Percentiles rank a stretch among this genome's conserved stretches.
phyloP scores from a whole-genome alignment of 2,113 vertebrate genomes.

The Tenebrosternarchus preto region DNA sequence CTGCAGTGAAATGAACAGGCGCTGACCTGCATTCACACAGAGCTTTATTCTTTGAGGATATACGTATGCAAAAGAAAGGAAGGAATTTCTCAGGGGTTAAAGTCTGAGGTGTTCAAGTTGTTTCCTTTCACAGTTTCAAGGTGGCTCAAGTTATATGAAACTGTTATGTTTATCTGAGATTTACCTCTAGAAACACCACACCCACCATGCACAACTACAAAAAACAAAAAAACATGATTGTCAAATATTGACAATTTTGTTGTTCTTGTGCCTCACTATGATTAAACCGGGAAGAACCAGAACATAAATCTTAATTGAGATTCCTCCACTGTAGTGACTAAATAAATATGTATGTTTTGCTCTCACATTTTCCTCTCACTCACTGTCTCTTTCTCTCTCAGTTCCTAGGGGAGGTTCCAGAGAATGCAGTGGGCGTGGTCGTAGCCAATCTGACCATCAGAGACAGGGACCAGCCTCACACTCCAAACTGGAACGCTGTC shows the following conservation, averaged over 20 bases:
- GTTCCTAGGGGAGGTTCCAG: conserved; percentile 91
- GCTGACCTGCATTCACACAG: neutral
- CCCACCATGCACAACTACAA: too few species aligned
- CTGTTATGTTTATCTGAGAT: too few species aligned
- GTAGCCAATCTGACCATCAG: conserved; percentile 93
- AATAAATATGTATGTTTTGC: neutral
- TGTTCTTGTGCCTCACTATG: neutral
- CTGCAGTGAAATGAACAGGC: neutral
- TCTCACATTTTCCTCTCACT: neutral
- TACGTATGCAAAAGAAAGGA: neutral
- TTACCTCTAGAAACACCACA: too few species aligned
- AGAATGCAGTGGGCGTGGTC: conserved; percentile 89
- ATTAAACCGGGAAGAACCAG: too few species aligned
- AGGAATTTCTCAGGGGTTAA: too few species aligned
- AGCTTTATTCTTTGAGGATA: neutral
- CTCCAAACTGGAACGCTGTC: conserved; percentile 92
- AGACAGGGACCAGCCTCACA: conserved; percentile 94
- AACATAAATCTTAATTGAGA: neutral
- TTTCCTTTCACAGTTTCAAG: too few species aligned
- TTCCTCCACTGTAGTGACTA: neutral
- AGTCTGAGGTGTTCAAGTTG: too few species aligned
- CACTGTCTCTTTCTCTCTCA: conserved; percentile 57
- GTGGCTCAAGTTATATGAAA: too few species aligned
- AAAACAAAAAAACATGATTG: neutral
- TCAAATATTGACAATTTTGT: neutral